Evolutionary conservation across 2,113 vertebrate species (phyloP).

Genomic region (Ctenomys sociabilis): DNA sequence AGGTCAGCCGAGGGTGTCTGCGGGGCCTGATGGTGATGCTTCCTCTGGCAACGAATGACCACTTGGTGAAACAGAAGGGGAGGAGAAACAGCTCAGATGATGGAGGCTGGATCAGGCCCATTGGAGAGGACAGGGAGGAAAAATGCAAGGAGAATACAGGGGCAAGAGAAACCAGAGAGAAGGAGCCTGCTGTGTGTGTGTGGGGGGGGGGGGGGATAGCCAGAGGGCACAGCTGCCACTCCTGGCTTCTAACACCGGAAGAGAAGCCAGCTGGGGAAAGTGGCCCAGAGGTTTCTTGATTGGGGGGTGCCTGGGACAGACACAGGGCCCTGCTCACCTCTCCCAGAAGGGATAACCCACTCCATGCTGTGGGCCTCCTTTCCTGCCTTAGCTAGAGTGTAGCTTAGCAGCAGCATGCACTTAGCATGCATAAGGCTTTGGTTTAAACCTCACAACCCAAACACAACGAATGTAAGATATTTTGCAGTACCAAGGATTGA

Average conservation of each 20-base stretch:
- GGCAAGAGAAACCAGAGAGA: neutral
- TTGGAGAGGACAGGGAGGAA: neutral
- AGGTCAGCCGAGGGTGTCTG: neutral
- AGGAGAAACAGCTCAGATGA: neutral
- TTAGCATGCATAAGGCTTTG: neutral
- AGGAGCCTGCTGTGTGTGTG: accelerated
- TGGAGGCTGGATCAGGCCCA: neutral
- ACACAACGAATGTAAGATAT: neutral
- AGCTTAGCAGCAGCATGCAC: neutral
- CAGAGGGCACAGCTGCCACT: neutral
- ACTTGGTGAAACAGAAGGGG: neutral
- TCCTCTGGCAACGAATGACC: neutral
- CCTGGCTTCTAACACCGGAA: neutral
- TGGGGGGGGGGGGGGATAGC: accelerated
- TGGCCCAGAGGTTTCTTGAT: accelerated
- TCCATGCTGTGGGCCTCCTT: neutral
- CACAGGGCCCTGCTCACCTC: neutral
- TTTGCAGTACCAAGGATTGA: too few relatives aligned
- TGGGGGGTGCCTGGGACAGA: slow-evolving; percentile 32
- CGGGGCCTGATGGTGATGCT: neutral
- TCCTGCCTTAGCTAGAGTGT: slow-evolving; percentile 32
- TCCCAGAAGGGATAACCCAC: neutral
- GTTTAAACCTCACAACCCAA: neutral
- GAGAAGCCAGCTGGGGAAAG: neutral
- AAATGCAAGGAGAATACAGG: neutral